phyloP scores from a whole-genome alignment of 2,113 vertebrate genomes.

The Megaceryle torquata region DNA sequence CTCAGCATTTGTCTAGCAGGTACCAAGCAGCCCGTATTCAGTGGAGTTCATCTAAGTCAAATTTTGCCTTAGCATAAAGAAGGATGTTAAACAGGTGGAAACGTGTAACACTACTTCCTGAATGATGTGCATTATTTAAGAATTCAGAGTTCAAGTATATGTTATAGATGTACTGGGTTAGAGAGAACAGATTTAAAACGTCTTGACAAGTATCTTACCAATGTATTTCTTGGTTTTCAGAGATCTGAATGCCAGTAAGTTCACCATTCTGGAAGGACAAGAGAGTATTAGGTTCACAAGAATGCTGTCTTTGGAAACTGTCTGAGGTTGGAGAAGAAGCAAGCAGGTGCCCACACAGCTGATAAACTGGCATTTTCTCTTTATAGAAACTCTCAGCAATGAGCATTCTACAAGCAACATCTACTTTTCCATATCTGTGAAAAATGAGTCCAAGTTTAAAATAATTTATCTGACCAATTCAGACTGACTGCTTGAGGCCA shows the following conservation, averaged over 20 bases:
- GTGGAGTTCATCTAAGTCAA: background rate
- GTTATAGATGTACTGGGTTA: conserved; percentile 6
- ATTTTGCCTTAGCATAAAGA: background rate
- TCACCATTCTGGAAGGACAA: conserved; percentile 54
- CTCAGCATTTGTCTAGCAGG: background rate
- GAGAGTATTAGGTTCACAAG: conserved; percentile 13
- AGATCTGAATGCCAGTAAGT: conserved; percentile 51
- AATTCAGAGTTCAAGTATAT: background rate
- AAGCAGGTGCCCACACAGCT: background rate
- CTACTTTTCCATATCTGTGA: background rate
- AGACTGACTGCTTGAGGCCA: background rate
- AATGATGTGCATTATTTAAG: conserved; percentile 14
- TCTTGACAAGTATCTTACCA: conserved; percentile 31
- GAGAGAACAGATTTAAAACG: conserved; percentile 12
- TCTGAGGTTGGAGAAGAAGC: background rate
- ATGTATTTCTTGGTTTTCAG: conserved; percentile 39
- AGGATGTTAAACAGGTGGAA: background rate
- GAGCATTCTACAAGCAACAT: background rate
- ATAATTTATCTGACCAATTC: background rate
- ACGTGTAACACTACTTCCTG: background rate
- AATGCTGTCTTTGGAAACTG: background rate
- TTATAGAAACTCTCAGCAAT: background rate
- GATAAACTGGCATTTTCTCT: background rate
- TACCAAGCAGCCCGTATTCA: background rate
- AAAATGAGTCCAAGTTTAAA: conserved; percentile 4